phyloP scores from a whole-genome alignment of 2,113 vertebrate species.

The Phyllostomus discolor region DNA sequence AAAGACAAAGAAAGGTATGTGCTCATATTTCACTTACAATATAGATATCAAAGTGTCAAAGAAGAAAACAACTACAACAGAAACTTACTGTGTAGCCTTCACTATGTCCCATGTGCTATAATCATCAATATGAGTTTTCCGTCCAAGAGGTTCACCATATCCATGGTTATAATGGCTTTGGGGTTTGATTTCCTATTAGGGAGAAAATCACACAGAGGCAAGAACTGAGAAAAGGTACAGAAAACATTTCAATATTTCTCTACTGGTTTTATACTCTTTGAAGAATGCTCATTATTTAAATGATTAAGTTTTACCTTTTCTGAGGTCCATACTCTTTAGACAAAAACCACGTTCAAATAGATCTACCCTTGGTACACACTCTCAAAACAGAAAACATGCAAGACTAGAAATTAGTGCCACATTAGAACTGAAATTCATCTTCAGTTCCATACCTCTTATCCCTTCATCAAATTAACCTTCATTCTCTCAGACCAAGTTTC shows the following conservation, averaged over 20 bases:
- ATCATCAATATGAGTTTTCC: conserved; percentile 96
- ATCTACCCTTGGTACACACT: neutral
- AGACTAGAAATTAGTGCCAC: neutral
- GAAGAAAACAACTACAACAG: conserved; percentile 26
- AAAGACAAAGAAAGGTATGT: neutral
- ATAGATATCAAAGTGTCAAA: neutral
- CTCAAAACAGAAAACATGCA: conserved; percentile 6
- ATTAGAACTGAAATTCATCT: conserved; percentile 27
- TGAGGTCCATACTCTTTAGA: neutral
- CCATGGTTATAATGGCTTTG: conserved; percentile 97
- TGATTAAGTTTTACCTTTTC: neutral
- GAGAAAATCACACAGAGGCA: conserved; percentile 53
- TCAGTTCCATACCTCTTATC: neutral
- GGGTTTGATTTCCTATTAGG: conserved; percentile 93
- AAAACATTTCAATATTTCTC: conserved; percentile 34
- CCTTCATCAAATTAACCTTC: neutral
- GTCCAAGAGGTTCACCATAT: conserved; percentile 91
- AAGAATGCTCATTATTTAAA: conserved; percentile 38
- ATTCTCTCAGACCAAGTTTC: neutral
- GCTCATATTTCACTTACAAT: neutral
- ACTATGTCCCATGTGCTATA: conserved; percentile 99
- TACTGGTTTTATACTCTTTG: conserved; percentile 3
- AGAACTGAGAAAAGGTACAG: neutral
- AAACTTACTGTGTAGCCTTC: conserved; percentile 98
- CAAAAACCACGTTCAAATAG: conserved; percentile 26